These are phyloP conservation scores for Percina caprodes DNA, from an alignment of 2,113 vertebrate species.

Conservation along the genomic window DNA sequence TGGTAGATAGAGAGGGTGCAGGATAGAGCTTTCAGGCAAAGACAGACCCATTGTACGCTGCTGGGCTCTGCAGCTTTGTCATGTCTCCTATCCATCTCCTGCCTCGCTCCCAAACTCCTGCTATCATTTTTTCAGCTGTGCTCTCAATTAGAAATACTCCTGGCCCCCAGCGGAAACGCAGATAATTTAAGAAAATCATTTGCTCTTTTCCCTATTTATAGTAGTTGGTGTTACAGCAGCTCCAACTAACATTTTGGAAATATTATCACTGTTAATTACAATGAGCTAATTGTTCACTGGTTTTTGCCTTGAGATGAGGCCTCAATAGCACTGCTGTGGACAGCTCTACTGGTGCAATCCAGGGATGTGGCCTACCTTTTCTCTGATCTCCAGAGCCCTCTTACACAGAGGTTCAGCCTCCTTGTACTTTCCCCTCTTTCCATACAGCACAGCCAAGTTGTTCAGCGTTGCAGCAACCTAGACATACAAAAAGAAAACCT, in stretches of 20 bases:
- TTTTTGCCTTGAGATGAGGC: constrained; percentile 34
- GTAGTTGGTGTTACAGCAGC: constrained; percentile 11
- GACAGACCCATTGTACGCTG: constrained; percentile 28
- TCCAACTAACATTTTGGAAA: constrained; percentile 33
- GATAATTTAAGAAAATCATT: constrained; percentile 60
- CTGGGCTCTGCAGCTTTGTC: constrained; percentile 24
- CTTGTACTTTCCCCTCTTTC: constrained; percentile 98
- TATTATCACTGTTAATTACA: constrained; percentile 44
- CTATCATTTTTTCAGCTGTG: constrained; percentile 54
- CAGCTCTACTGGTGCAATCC: constrained; percentile 2
- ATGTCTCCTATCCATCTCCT: constrained; percentile 10
- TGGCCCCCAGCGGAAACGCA: constrained; percentile 36
- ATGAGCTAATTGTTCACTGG: constrained; percentile 28
- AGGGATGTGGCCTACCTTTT: constrained; percentile 88
- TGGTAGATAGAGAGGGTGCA: constrained; percentile 50
- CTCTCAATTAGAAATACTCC: constrained; percentile 68
- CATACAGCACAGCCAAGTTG: constrained; percentile 97
- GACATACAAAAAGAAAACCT: constrained; percentile 10
- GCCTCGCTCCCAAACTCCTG: constrained; percentile 4
- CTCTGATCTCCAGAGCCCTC: constrained; percentile 97
- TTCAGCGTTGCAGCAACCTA: constrained; percentile 98
- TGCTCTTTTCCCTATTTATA: constrained; percentile 57
- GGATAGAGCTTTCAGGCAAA: constrained; percentile 52
- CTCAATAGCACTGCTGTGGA: constrained; percentile 15
- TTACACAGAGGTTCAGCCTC: constrained; percentile 98